Evolutionary conservation across 2,888 invertebrate species (phyloP).

Genomic region (Xanthia icteritia): DNA sequence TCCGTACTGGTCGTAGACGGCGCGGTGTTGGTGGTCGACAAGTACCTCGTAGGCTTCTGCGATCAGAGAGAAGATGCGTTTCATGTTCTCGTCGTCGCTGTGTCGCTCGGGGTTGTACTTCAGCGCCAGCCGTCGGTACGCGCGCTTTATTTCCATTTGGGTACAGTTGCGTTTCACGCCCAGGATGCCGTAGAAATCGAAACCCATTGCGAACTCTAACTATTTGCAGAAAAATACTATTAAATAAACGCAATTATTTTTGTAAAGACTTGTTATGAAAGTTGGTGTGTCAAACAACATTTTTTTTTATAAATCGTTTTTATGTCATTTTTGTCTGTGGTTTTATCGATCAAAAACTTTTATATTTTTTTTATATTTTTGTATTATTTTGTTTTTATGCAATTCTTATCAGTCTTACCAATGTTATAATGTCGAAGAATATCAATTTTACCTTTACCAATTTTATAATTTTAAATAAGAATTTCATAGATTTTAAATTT

Average conservation of each 20-base stretch:
- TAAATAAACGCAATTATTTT: background rate
- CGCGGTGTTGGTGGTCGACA: slow-evolving; percentile 91
- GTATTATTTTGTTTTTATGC: no score
- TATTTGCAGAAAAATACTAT: slow-evolving; percentile 2
- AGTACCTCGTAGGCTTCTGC: slow-evolving; percentile 96
- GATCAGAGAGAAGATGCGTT: slow-evolving; percentile 91
- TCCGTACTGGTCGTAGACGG: slow-evolving; percentile 97
- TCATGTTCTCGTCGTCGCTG: slow-evolving; percentile 84
- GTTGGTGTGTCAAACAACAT: background rate
- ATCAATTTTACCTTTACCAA: no score
- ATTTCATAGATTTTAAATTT: no score
- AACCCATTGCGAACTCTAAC: slow-evolving; percentile 87
- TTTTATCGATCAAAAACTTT: background rate
- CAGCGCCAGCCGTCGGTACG: slow-evolving; percentile 90
- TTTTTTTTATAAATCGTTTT: slow-evolving; percentile 2
- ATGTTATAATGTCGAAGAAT: no score
- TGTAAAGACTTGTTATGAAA: background rate
- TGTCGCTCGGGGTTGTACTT: slow-evolving; percentile 91
- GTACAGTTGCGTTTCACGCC: slow-evolving; percentile 92
- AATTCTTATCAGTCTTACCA: no score
- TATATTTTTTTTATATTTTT: no score
- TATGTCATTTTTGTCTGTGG: slow-evolving; percentile 16
- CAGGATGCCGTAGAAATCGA: slow-evolving; percentile 95
- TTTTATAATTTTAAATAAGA: no score
- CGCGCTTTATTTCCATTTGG: slow-evolving; percentile 93